Conservation (phyloP, 2,797 vertebrate genomes). For the Chaetophractus vellerosus region DNA sequence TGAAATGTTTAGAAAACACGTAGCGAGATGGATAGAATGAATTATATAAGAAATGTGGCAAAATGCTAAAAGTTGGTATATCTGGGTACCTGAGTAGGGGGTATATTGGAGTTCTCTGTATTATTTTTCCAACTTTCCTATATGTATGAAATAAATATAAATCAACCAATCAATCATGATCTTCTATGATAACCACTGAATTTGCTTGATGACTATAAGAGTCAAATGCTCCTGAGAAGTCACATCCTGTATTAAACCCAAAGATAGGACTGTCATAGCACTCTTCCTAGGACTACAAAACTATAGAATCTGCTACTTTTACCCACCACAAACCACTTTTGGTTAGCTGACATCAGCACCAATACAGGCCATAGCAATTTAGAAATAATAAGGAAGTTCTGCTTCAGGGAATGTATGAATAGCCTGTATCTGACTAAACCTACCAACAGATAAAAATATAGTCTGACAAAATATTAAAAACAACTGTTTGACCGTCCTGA, state of each 20-base stretch:
- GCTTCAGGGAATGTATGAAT: not conserved
- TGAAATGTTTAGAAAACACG: no score
- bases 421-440: not conserved
- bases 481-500: not conserved
- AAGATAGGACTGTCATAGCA: not conserved
- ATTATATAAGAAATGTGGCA: no score
- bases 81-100: no score
- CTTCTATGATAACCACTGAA: not conserved
- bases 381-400: not conserved
- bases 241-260: not conserved
- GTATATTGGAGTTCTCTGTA: no score
- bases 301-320: not conserved
- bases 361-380: not conserved
- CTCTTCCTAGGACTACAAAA: not conserved
- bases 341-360: not conserved
- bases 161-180: not conserved
- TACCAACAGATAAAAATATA: not conserved
- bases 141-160: no score
- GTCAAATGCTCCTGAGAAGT: not conserved
- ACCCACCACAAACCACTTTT: not conserved
- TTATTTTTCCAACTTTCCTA: no score
- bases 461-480: not conserved
- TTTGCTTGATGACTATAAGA: not conserved
- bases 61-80: no score
- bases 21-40: no score